These are phyloP conservation scores for Nansenia antarctica DNA, from an alignment of 2,113 vertebrate genomes.

Conservation along the genomic window DNA sequence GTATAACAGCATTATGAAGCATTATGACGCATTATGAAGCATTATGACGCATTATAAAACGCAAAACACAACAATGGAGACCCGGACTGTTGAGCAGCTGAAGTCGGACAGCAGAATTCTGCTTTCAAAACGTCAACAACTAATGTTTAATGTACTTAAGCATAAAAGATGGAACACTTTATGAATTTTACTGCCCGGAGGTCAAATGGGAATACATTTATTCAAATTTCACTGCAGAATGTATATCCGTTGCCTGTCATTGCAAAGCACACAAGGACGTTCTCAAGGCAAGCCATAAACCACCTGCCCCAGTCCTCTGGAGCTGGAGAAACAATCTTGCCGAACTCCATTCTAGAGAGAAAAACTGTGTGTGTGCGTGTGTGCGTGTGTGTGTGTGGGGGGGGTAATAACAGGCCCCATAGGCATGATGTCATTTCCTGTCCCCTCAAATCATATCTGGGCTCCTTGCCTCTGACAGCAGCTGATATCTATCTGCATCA, in stretches of 20 bases:
- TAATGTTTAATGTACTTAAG: constrained; percentile 41
- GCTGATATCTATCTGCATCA: constrained; percentile 6
- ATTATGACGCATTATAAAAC: too few species aligned
- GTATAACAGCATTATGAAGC: too few species aligned
- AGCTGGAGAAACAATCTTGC: constrained; percentile 8
- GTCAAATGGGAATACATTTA: constrained; percentile 42
- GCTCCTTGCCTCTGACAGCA: constrained; percentile 6
- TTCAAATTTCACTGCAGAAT: constrained; percentile 37
- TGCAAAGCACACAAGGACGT: constrained; percentile 41
- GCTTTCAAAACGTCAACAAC: too few species aligned
- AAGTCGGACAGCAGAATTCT: too few species aligned
- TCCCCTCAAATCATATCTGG: neutral
- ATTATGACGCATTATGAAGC: too few species aligned
- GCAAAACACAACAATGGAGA: too few species aligned
- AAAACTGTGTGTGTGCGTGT: neutral
- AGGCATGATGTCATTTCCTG: constrained; percentile 3
- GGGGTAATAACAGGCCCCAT: constrained; percentile 6
- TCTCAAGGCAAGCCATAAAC: constrained; percentile 31
- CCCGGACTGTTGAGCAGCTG: too few species aligned
- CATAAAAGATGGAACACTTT: constrained; percentile 40
- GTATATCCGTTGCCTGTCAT: constrained; percentile 30
- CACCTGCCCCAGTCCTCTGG: constrained; percentile 18
- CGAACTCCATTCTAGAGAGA: neutral
- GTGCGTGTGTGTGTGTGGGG: too few species aligned
- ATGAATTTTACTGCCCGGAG: constrained; percentile 44